These are phyloP conservation scores for Eupeodes luniger DNA, from an alignment of 2,888 invertebrate species.

Conservation along the genomic window DNA sequence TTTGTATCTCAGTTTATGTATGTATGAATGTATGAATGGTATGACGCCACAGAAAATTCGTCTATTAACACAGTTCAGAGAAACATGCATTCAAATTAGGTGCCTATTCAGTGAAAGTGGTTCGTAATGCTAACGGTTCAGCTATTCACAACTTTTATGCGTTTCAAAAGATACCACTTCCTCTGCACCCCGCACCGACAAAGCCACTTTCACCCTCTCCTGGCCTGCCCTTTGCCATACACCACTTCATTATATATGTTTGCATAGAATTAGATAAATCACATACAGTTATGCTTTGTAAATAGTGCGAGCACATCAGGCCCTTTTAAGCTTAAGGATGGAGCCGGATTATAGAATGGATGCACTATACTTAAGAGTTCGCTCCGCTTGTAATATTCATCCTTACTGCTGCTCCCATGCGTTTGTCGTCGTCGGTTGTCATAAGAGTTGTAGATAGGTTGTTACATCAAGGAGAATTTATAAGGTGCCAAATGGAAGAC, in stretches of 20 bases:
- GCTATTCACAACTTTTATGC: slow-evolving; percentile 59
- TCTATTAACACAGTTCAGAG: not conserved
- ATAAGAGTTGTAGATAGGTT: not conserved
- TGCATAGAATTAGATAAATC: slow-evolving; percentile 67
- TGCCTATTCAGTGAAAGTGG: slow-evolving; percentile 49
- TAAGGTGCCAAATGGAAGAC: slow-evolving; percentile 69
- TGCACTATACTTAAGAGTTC: slow-evolving; percentile 3
- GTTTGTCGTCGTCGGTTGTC: not conserved
- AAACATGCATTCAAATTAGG: slow-evolving; percentile 23
- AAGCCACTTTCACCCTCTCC: not conserved
- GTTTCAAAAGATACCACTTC: slow-evolving; percentile 23
- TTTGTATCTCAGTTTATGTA: too few species aligned
- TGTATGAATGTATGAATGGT: not conserved
- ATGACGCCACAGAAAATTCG: not conserved
- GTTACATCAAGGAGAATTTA: slow-evolving; percentile 64
- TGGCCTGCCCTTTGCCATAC: too few species aligned
- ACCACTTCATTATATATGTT: not conserved
- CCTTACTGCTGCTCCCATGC: slow-evolving; percentile 1
- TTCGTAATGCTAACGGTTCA: slow-evolving; percentile 32
- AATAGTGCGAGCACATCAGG: slow-evolving; percentile 47
- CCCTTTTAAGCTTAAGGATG: slow-evolving; percentile 16
- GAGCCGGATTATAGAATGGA: not conserved
- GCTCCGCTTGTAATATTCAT: slow-evolving; percentile 47
- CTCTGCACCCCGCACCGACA: not conserved
- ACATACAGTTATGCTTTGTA: slow-evolving; percentile 57